These are phyloP conservation scores for Bradynema listronoti DNA, from an alignment of 1,140 invertebrate species.

Conservation along the genomic window DNA sequence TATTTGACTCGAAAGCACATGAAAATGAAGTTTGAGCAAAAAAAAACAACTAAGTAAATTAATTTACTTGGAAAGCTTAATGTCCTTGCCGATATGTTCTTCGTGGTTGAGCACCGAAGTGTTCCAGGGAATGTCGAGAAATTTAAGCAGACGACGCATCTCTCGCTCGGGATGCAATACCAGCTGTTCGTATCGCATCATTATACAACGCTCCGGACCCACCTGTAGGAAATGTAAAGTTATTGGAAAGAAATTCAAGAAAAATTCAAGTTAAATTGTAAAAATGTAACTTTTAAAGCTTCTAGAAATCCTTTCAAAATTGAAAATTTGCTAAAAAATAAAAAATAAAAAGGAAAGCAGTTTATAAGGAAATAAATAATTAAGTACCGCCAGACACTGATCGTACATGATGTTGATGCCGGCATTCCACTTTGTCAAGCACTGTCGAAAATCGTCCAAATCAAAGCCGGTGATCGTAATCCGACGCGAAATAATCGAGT, in stretches of 20 bases:
- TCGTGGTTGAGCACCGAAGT: slow-evolving; percentile 93
- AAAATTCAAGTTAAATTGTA: neutral
- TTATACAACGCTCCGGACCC: slow-evolving; percentile 75
- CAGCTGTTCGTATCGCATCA: slow-evolving; percentile 89
- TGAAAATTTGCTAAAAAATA: too few species aligned
- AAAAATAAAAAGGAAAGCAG: too few species aligned
- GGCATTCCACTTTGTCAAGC: slow-evolving; percentile 88
- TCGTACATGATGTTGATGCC: slow-evolving; percentile 87
- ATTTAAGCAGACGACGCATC: slow-evolving; percentile 80
- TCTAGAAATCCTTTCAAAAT: too few species aligned
- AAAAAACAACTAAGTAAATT: neutral
- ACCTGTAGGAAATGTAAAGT: slow-evolving; percentile 62
- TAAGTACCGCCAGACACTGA: slow-evolving; percentile 59
- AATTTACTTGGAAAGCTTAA: slow-evolving; percentile 71
- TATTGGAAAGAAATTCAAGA: neutral
- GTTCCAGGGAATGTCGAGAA: slow-evolving; percentile 87
- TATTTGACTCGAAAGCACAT: too few species aligned
- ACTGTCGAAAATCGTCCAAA: slow-evolving; percentile 81
- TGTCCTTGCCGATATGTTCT: slow-evolving; percentile 89
- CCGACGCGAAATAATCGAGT: slow-evolving; percentile 93
- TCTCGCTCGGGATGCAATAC: slow-evolving; percentile 82
- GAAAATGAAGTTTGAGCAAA: too few species aligned
- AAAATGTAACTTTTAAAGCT: neutral
- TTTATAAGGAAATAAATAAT: slow-evolving; percentile 2
- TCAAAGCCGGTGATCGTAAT: slow-evolving; percentile 96